Conservation (phyloP, 1,140 invertebrate genomes). For the Cecropterus lyciades region DNA sequence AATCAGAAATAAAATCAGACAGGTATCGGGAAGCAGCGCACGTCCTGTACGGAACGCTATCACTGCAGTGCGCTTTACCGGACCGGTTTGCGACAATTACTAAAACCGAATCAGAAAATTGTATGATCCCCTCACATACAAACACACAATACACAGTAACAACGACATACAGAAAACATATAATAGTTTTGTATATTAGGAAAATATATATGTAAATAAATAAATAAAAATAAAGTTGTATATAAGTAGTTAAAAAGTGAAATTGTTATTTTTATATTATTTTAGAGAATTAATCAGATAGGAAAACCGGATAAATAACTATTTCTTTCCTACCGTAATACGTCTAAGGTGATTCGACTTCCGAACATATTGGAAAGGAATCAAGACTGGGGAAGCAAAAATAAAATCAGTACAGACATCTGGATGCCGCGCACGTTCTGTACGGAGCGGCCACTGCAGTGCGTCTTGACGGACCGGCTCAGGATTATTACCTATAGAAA, state of each 20-base stretch:
- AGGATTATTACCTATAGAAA: too few relatives aligned
- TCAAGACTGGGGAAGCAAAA: slow-evolving; percentile 72
- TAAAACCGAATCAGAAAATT: too few relatives aligned
- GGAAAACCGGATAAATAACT: neutral
- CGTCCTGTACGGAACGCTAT: slow-evolving; percentile 67
- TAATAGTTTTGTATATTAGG: too few relatives aligned
- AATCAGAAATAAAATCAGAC: slow-evolving; percentile 81
- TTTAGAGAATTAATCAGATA: too few relatives aligned
- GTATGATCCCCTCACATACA: too few relatives aligned
- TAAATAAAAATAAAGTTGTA: too few relatives aligned
- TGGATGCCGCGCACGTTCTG: slow-evolving; percentile 73
- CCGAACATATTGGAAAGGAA: slow-evolving; percentile 47
- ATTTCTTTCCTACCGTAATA: slow-evolving; percentile 4
- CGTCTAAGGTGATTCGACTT: slow-evolving; percentile 2
- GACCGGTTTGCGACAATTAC: slow-evolving; percentile 36
- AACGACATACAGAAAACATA: too few relatives aligned
- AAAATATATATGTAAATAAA: too few relatives aligned
- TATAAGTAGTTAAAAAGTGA: too few relatives aligned
- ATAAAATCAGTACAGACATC: slow-evolving; percentile 80
- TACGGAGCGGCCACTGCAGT: slow-evolving; percentile 72
- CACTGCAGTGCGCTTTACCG: slow-evolving; percentile 70
- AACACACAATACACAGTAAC: too few relatives aligned
- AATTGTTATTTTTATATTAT: too few relatives aligned
- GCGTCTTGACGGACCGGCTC: slow-evolving; percentile 47
- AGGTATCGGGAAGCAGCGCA: slow-evolving; percentile 76